Conservation (phyloP, 92 coral and sea anemone species). For the Virgularia gustaviana region DNA sequence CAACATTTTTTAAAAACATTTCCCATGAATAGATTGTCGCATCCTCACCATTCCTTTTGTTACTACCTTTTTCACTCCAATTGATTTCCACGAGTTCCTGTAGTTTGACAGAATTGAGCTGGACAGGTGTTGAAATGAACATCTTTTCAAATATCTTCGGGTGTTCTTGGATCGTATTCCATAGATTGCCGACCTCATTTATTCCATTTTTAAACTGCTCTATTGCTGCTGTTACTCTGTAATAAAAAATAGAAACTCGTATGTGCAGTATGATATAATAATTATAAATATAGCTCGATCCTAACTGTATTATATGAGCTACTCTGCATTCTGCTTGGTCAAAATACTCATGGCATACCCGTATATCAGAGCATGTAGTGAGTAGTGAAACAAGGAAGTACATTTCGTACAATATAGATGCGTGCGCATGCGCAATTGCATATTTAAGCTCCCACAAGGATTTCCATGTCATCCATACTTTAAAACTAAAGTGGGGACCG, state of each 20-base stretch:
- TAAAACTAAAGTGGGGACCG: no score
- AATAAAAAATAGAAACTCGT: background rate
- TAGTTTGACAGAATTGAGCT: background rate
- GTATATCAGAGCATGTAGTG: no score
- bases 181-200: slow-evolving; percentile 24
- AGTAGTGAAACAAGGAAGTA: no score
- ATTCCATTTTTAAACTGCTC: slow-evolving; percentile 30
- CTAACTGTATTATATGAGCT: no score
- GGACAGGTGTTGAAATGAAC: background rate
- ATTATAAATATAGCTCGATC: no score
- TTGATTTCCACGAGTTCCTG: background rate
- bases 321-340: no score
- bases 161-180: slow-evolving; percentile 5
- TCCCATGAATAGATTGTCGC: slow-evolving; percentile 47
- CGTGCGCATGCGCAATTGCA: no score
- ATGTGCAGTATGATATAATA: no score
- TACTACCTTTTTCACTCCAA: slow-evolving; percentile 45
- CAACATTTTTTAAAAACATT: slow-evolving; percentile 16
- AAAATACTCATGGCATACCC: no score
- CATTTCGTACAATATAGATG: no score
- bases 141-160: background rate
- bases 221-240: slow-evolving; percentile 35
- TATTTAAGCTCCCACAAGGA: no score
- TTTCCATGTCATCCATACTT: no score
- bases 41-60: slow-evolving; percentile 27